Percentiles rank a stretch among this genome's conserved stretches.
phyloP scores from a whole-genome alignment of 2,797 vertebrate species.

The Nyctibius grandis region DNA sequence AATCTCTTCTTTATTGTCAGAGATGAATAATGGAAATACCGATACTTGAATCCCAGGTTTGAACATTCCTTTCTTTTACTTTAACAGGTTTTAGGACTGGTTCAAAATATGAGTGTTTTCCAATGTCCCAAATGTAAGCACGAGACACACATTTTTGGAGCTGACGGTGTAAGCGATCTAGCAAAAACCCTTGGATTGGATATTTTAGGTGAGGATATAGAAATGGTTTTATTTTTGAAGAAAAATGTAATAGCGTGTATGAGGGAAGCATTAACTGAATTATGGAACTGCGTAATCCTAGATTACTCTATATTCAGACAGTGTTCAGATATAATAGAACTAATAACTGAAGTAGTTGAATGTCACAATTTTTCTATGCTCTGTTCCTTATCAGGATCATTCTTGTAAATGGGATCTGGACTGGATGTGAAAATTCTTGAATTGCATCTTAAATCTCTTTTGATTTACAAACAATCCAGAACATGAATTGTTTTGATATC shows the following conservation, averaged over 20 bases:
- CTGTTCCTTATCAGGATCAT: neutral
- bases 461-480: neutral
- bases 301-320: neutral
- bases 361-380: neutral
- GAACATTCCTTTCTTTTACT: constrained; percentile 23
- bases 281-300: neutral
- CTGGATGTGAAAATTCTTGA: neutral
- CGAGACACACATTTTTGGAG: constrained; percentile 92
- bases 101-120: constrained; percentile 99
- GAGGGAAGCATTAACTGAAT: neutral
- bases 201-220: constrained; percentile 80
- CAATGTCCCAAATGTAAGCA: constrained; percentile 92
- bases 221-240: neutral
- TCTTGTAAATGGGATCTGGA: neutral
- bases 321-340: neutral
- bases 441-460: neutral
- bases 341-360: neutral
- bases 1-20: neutral
- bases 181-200: constrained; percentile 82
- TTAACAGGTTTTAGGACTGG: constrained; percentile 88
- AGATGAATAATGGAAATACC: neutral
- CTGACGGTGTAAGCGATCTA: constrained; percentile 84
- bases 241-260: neutral
- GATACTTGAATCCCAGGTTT: neutral
- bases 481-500: neutral